Evolutionary conservation across 2,113 vertebrate genomes (phyloP).

Genomic region (Hyperoodon ampullatus): DNA sequence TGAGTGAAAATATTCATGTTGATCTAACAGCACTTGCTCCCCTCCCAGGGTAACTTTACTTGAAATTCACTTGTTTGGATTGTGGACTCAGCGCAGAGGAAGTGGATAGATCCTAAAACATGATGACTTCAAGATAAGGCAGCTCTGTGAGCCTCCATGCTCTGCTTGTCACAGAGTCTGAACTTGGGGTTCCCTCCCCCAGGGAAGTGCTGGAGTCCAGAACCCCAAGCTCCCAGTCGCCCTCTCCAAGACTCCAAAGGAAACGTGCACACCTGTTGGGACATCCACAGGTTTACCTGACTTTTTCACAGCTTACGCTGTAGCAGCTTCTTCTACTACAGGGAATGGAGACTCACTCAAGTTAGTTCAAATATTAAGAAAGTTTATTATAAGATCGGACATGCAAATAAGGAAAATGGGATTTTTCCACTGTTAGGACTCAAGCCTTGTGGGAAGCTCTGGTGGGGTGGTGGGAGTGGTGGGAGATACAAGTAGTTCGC

Average conservation of each 20-base stretch:
- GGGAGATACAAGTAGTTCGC: background rate
- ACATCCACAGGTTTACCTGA: background rate
- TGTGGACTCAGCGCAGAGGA: background rate
- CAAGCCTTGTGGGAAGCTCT: background rate
- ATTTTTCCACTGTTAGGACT: background rate
- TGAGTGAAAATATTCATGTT: background rate
- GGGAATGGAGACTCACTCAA: background rate
- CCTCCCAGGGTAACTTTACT: background rate
- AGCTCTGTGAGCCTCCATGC: fast-evolving
- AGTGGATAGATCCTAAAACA: background rate
- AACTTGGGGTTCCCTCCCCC: background rate
- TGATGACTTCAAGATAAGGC: background rate
- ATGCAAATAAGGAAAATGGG: background rate
- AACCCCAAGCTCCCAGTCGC: background rate
- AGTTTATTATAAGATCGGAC: background rate
- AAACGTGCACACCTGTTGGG: background rate
- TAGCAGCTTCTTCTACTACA: background rate
- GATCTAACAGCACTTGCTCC: too few relatives aligned
- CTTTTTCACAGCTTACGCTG: background rate
- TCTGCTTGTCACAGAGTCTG: background rate
- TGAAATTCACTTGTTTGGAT: background rate
- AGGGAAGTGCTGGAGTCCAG: background rate
- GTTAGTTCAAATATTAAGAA: background rate
- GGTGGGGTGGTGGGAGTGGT: fast-evolving
- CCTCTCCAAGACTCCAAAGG: background rate